A percentile compares a stretch with the other conserved stretches of the same genome.
phyloP scores from a whole-genome alignment of 30 jellyfish, hydroid and myxozoan genomes.

The Aurelia coerulea region DNA sequence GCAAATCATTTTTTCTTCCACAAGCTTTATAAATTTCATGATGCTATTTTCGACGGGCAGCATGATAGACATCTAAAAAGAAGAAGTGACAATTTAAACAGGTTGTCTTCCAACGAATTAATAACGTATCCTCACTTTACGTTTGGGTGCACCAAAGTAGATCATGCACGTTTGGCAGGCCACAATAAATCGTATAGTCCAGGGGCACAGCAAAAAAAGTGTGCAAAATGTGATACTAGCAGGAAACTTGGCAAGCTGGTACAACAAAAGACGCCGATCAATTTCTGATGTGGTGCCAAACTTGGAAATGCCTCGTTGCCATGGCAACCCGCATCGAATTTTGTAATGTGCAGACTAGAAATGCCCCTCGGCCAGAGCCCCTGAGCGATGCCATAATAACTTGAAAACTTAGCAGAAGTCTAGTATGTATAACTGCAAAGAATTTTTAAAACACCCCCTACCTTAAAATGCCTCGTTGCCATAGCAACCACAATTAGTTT shows the following conservation, averaged over 20 bases:
- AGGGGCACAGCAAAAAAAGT: too few species aligned
- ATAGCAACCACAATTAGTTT: conserved; percentile 7
- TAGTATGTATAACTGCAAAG: not conserved
- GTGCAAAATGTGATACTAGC: not conserved
- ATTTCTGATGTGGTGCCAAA: conserved; percentile 4
- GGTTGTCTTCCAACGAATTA: too few species aligned
- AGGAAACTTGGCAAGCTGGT: not conserved
- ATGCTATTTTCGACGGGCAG: too few species aligned
- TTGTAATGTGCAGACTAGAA: not conserved
- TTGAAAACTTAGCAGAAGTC: conserved; percentile 1
- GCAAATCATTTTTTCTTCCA: too few species aligned
- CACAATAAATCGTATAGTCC: too few species aligned
- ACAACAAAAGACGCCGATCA: not conserved
- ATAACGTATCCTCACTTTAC: too few species aligned
- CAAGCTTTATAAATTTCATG: too few species aligned
- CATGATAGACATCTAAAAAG: too few species aligned
- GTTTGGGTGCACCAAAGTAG: too few species aligned
- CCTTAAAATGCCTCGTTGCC: conserved; percentile 23
- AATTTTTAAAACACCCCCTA: not conserved
- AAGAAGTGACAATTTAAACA: too few species aligned
- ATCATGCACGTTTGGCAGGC: too few species aligned
- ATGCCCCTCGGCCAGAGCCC: conserved; percentile 9
- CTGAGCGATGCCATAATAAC: conserved; percentile 23
- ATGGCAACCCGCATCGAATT: not conserved
- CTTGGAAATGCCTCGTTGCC: not conserved